Evolutionary conservation across 37 sponge, comb jelly and placozoan genomes (phyloP).

Genomic region (Oscarella lobularis): DNA sequence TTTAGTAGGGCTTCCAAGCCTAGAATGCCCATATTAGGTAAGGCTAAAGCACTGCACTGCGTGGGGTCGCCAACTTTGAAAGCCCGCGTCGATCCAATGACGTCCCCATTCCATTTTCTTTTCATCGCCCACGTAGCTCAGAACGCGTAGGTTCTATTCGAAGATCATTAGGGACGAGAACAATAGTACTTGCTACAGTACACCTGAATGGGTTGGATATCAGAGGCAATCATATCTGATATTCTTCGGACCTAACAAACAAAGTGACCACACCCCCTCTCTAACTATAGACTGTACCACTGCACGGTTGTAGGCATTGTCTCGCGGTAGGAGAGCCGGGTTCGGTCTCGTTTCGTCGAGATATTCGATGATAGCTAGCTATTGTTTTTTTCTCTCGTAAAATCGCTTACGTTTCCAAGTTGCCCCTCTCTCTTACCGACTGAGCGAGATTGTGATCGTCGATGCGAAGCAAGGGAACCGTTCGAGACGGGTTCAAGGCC

Average conservation of each 20-base stretch:
- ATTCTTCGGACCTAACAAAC: constrained; percentile 45
- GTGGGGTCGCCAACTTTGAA: constrained; percentile 44
- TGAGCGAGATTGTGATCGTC: constrained; percentile 76
- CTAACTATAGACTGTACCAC: constrained; percentile 16
- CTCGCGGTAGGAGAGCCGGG: constrained; percentile 51
- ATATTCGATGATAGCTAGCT: constrained; percentile 81
- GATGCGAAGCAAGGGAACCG: constrained; percentile 77
- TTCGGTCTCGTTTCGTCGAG: constrained; percentile 84
- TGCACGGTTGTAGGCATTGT: constrained; percentile 41
- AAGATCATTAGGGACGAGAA: too few species aligned
- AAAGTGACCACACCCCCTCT: background rate
- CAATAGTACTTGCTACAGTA: background rate
- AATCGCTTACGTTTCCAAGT: too few species aligned
- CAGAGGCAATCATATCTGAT: constrained; percentile 46
- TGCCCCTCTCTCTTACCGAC: constrained; percentile 47
- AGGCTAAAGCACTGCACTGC: too few species aligned
- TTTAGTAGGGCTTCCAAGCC: constrained; percentile 69
- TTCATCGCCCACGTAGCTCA: constrained; percentile 82
- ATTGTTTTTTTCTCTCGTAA: too few species aligned
- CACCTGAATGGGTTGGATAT: constrained; percentile 81
- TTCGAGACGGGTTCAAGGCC: constrained; percentile 55
- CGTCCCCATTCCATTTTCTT: constrained; percentile 89
- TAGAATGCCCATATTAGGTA: too few species aligned
- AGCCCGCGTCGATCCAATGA: constrained; percentile 85
- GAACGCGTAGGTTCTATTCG: constrained; percentile 73